phyloP scores from a whole-genome alignment of 2,888 invertebrate genomes.

The Ophraella communa region DNA sequence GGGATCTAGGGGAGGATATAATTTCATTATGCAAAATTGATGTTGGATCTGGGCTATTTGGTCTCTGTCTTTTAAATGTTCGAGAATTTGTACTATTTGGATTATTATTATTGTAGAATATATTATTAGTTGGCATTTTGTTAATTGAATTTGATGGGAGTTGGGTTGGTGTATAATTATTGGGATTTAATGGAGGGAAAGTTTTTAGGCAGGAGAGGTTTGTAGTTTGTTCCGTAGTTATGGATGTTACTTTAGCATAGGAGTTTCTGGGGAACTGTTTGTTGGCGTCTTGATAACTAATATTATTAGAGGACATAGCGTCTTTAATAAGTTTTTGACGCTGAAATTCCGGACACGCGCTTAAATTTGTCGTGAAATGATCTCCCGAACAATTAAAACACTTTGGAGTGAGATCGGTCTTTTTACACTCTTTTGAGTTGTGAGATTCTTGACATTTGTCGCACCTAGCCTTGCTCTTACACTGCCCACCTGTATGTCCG shows the following conservation, averaged over 20 bases:
- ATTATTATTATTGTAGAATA: too few relatives aligned
- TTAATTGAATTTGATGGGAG: not conserved
- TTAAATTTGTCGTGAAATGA: not conserved
- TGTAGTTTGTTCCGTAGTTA: too few relatives aligned
- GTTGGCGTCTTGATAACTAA: too few relatives aligned
- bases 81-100: too few relatives aligned
- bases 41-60: too few relatives aligned
- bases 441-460: conserved; percentile 11
- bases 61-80: too few relatives aligned
- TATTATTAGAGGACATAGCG: not conserved
- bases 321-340: too few relatives aligned
- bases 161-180: not conserved
- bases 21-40: too few relatives aligned
- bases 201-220: not conserved
- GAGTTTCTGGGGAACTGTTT: not conserved
- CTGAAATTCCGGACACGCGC: too few relatives aligned
- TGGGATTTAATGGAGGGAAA: too few relatives aligned
- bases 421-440: not conserved
- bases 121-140: too few relatives aligned
- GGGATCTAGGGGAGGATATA: too few relatives aligned
- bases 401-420: not conserved
- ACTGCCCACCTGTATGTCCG: conserved; percentile 11
- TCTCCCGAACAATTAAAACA: not conserved
- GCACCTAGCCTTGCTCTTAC: conserved; percentile 3
- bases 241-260: not conserved